These are phyloP conservation scores for Rhyacichthys aspro DNA, from an alignment of 2,797 vertebrate genomes.

Conservation along the genomic window DNA sequence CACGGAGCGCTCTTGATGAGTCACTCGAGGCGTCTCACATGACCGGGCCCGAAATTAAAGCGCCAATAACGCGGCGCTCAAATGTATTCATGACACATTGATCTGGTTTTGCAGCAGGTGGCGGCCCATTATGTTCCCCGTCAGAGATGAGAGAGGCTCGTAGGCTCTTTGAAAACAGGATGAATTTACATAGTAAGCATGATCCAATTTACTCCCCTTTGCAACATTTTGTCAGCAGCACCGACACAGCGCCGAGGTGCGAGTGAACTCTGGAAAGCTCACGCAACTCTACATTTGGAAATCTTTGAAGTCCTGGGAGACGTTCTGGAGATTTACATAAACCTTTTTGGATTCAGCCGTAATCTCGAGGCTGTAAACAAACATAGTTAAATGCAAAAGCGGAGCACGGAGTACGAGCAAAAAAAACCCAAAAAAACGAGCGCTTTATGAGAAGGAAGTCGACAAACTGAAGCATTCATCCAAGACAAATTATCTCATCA, in stretches of 20 bases:
- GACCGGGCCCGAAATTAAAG: slow-evolving; percentile 31
- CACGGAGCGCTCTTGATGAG: slow-evolving; percentile 15
- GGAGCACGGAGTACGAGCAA: not conserved
- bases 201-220: not conserved
- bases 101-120: slow-evolving; percentile 33
- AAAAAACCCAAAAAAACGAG: no score
- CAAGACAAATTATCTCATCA: not conserved
- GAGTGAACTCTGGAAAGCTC: slow-evolving; percentile 15
- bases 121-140: slow-evolving; percentile 15
- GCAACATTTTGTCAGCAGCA: slow-evolving; percentile 1
- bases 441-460: not conserved
- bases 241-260: not conserved
- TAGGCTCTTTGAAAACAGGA: slow-evolving; percentile 4
- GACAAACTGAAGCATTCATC: not conserved
- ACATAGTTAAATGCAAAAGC: slow-evolving; percentile 25
- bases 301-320: slow-evolving; percentile 2
- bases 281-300: not conserved
- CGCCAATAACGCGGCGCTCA: slow-evolving; percentile 29
- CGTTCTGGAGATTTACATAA: slow-evolving; percentile 27
- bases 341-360: slow-evolving; percentile 9
- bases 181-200: not conserved
- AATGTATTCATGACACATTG: slow-evolving; percentile 35
- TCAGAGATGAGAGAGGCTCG: slow-evolving; percentile 9
- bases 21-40: slow-evolving; percentile 6
- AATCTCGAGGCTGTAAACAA: slow-evolving; percentile 10